These are phyloP conservation scores for Drosophila nigromelanica DNA, from an alignment of 1,140 invertebrate genomes.

Conservation along the genomic window DNA sequence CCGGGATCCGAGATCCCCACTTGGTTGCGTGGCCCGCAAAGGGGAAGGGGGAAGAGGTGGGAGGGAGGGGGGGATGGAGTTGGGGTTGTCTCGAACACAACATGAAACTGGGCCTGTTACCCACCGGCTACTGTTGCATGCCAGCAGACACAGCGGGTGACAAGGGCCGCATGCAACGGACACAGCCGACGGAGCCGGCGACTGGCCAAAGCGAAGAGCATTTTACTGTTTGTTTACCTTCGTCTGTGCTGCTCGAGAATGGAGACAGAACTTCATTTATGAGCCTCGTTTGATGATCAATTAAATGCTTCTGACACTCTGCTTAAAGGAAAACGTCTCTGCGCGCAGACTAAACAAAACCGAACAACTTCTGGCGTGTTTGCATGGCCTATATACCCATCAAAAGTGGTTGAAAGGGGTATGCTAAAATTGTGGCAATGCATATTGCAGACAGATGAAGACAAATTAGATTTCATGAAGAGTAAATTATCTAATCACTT, in stretches of 20 bases:
- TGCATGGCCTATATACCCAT: background rate
- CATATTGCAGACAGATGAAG: background rate
- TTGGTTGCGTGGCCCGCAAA: background rate
- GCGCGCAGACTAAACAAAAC: constrained; percentile 2
- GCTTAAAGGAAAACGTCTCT: constrained; percentile 2
- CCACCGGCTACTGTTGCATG: constrained; percentile 13
- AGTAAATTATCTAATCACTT: background rate
- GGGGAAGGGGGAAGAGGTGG: too few species aligned
- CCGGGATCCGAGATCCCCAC: constrained; percentile 1
- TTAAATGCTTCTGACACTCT: constrained; percentile 46
- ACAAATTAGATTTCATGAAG: too few species aligned
- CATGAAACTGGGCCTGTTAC: constrained; percentile 14
- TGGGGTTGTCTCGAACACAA: background rate
- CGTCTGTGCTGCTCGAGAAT: background rate
- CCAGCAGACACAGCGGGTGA: constrained; percentile 12
- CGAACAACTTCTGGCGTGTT: background rate
- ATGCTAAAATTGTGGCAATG: background rate
- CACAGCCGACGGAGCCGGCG: background rate
- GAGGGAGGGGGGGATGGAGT: background rate
- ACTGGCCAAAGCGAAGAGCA: too few species aligned
- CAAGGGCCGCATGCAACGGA: background rate
- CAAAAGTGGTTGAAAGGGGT: background rate
- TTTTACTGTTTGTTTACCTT: constrained; percentile 30
- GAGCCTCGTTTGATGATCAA: constrained; percentile 38
- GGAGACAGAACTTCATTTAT: constrained; percentile 28